phyloP scores from a whole-genome alignment of 2,888 invertebrate species.

The Schizotus pectinicornis region DNA sequence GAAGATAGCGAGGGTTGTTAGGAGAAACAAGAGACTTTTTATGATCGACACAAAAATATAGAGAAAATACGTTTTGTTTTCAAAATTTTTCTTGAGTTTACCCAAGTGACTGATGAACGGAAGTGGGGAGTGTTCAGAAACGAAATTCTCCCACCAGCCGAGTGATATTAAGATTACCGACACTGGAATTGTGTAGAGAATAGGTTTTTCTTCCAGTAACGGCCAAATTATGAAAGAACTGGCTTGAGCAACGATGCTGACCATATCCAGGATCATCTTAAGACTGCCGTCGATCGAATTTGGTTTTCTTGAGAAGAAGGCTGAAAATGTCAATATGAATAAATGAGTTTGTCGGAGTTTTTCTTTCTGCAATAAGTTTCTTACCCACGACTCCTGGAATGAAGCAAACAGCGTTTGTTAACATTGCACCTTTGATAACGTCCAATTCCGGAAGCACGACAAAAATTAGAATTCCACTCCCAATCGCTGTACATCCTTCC shows the following conservation, averaged over 20 bases:
- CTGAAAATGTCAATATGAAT: conserved; percentile 56
- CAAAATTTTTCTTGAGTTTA: conserved; percentile 42
- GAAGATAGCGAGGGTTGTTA: conserved; percentile 65
- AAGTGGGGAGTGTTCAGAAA: conserved; percentile 58
- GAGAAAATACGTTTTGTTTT: conserved; percentile 68
- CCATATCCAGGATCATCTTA: conserved; percentile 62
- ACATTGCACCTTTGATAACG: conserved; percentile 80
- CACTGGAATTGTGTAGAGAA: conserved; percentile 68
- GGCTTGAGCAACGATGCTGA: conserved; percentile 69
- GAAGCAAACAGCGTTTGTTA: conserved; percentile 84
- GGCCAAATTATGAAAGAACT: conserved; percentile 76
- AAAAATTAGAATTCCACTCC: conserved; percentile 77
- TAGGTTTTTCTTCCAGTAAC: conserved; percentile 59
- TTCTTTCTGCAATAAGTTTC: conserved; percentile 34
- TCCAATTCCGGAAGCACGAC: conserved; percentile 80
- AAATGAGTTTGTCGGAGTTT: not conserved
- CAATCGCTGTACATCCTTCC: conserved; percentile 80
- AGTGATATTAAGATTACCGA: conserved; percentile 73
- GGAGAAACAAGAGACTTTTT: conserved; percentile 78
- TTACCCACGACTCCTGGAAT: conserved; percentile 75
- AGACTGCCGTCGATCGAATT: conserved; percentile 30
- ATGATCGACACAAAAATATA: conserved; percentile 76
- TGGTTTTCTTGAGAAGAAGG: conserved; percentile 69
- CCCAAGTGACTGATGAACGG: conserved; percentile 55
- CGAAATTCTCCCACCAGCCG: conserved; percentile 87